Evolutionary conservation across 2,888 invertebrate species (phyloP).

Genomic region (Orthonevra nobilis): DNA sequence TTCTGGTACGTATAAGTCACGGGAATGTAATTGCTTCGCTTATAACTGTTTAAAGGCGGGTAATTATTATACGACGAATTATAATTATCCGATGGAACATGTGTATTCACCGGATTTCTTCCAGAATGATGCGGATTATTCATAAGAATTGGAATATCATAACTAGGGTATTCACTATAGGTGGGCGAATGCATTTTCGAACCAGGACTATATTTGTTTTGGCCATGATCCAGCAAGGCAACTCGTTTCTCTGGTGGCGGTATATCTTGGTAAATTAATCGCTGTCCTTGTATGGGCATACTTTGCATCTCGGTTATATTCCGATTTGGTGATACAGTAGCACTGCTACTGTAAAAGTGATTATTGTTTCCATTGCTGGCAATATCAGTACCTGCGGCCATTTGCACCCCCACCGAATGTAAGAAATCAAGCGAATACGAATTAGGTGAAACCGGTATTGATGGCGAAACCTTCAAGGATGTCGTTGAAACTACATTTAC

Average conservation of each 20-base stretch:
- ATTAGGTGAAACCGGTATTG: constrained; percentile 64
- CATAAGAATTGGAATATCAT: constrained; percentile 59
- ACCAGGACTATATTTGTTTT: constrained; percentile 45
- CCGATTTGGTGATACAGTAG: constrained; percentile 48
- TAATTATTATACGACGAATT: constrained; percentile 54
- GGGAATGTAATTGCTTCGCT: constrained; percentile 62
- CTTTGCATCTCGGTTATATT: constrained; percentile 17
- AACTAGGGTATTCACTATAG: constrained; percentile 47
- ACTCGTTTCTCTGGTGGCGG: constrained; percentile 52
- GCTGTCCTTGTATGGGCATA: constrained; percentile 41
- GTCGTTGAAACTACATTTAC: constrained; percentile 33
- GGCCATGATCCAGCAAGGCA: constrained; percentile 22
- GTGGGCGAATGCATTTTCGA: constrained; percentile 43
- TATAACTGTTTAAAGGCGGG: constrained; percentile 56
- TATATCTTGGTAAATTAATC: constrained; percentile 51
- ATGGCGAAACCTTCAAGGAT: constrained; percentile 35
- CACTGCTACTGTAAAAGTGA: constrained; percentile 50
- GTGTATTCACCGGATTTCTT: constrained; percentile 15
- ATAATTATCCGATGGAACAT: constrained; percentile 30
- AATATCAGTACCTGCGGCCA: constrained; percentile 72
- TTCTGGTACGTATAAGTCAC: constrained; percentile 55
- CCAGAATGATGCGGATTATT: constrained; percentile 50
- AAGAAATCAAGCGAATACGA: constrained; percentile 75
- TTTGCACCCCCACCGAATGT: constrained; percentile 75
- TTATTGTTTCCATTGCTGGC: constrained; percentile 3